Percentiles rank a stretch among this genome's conserved stretches.
These are phyloP conservation scores for Coturnix japonica DNA, from an alignment of 2,113 vertebrate genomes.

Conservation along the genomic window DNA sequence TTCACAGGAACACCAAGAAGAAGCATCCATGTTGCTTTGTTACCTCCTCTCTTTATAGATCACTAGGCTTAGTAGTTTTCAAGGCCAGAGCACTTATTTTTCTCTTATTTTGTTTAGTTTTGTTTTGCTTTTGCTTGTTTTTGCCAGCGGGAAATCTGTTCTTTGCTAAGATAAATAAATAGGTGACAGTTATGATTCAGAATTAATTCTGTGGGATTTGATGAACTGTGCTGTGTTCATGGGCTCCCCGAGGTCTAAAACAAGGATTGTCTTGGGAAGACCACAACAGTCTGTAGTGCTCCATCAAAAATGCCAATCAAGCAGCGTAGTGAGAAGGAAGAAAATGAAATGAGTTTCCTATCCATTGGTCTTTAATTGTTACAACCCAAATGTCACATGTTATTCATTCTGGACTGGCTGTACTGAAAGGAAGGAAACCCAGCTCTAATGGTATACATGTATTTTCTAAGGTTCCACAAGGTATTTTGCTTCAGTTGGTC, in stretches of 20 bases:
- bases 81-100: neutral
- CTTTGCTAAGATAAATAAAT: neutral
- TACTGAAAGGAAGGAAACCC: neutral
- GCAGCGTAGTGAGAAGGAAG: neutral
- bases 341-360: neutral
- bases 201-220: neutral
- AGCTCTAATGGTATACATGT: neutral
- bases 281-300: neutral
- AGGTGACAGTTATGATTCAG: neutral
- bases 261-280: neutral
- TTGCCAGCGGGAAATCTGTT: neutral
- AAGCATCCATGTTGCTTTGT: neutral
- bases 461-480: constrained; percentile 20
- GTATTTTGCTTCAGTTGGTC: constrained; percentile 28
- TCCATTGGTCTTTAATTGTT: neutral
- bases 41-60: neutral
- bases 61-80: neutral
- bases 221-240: neutral
- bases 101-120: neutral
- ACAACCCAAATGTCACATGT: neutral
- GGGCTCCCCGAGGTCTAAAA: neutral
- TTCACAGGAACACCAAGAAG: neutral
- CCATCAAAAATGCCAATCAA: neutral
- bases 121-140: neutral
- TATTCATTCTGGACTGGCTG: neutral